Evolutionary conservation across 1,140 invertebrate species (phyloP).

Genomic region (Aphelinus atriplicis): DNA sequence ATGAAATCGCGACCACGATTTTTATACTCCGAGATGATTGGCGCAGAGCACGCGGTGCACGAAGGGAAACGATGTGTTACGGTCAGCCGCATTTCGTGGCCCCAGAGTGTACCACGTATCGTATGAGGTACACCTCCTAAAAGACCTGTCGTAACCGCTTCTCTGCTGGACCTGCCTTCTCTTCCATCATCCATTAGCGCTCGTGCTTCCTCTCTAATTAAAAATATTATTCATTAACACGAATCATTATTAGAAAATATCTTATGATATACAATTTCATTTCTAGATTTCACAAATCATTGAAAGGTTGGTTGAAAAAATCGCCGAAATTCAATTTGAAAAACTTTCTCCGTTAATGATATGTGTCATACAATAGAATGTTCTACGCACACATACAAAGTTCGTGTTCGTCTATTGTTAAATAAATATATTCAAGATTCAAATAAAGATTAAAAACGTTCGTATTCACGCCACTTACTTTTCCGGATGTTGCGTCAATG

Average conservation of each 20-base stretch:
- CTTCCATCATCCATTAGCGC: constrained; percentile 65
- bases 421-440: neutral
- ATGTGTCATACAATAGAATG: neutral
- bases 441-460: constrained; percentile 10
- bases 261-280: too few relatives aligned
- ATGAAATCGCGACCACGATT: constrained; percentile 81
- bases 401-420: too few relatives aligned
- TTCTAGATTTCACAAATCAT: too few relatives aligned
- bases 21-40: constrained; percentile 75
- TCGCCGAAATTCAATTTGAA: neutral
- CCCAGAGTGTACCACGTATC: constrained; percentile 88
- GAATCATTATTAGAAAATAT: too few relatives aligned
- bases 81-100: constrained; percentile 82
- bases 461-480: constrained; percentile 65
- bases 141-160: constrained; percentile 69
- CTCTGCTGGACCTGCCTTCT: constrained; percentile 66
- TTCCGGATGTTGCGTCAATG: constrained; percentile 85
- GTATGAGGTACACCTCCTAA: constrained; percentile 93
- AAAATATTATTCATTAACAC: neutral
- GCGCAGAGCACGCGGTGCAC: constrained; percentile 90
- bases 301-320: too few relatives aligned
- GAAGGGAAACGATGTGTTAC: constrained; percentile 85
- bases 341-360: too few relatives aligned
- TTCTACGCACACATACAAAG: too few relatives aligned
- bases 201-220: constrained; percentile 55